Conservation (phyloP, 2,113 vertebrate genomes). For the Callipepla squamata region DNA sequence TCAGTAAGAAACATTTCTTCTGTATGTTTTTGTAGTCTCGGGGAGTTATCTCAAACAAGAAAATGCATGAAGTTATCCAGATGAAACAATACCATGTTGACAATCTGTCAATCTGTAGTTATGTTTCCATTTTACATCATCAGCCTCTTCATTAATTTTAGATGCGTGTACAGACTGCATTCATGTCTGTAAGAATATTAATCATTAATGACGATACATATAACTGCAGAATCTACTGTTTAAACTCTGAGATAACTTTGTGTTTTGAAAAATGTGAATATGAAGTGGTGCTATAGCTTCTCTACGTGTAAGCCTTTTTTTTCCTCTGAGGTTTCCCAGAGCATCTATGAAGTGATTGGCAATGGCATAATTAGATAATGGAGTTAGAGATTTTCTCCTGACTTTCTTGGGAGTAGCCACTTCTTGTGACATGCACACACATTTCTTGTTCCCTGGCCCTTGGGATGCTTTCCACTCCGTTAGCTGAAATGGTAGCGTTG, state of each 20-base stretch:
- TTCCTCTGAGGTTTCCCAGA: neutral
- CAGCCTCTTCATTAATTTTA: neutral
- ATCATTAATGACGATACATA: neutral
- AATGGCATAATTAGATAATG: neutral
- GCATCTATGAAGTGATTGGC: neutral
- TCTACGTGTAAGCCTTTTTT: neutral
- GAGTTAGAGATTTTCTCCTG: neutral
- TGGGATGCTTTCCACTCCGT: rapidly evolving
- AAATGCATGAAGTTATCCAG: neutral
- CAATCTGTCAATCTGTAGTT: neutral
- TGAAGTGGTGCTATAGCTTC: neutral
- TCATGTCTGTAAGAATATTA: neutral
- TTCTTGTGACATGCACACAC: rapidly evolving
- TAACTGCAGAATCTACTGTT: neutral
- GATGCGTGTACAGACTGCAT: neutral
- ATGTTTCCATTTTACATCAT: neutral
- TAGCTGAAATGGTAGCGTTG: neutral
- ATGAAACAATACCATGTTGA: neutral
- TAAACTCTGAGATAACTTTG: neutral
- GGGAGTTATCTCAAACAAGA: neutral
- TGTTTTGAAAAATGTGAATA: neutral
- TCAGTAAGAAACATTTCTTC: neutral
- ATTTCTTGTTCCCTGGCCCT: neutral
- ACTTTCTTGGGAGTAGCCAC: neutral
- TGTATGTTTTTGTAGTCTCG: neutral